Evolutionary conservation across 1,140 invertebrate species (phyloP).

Genomic region (Drosophila nikananu): DNA sequence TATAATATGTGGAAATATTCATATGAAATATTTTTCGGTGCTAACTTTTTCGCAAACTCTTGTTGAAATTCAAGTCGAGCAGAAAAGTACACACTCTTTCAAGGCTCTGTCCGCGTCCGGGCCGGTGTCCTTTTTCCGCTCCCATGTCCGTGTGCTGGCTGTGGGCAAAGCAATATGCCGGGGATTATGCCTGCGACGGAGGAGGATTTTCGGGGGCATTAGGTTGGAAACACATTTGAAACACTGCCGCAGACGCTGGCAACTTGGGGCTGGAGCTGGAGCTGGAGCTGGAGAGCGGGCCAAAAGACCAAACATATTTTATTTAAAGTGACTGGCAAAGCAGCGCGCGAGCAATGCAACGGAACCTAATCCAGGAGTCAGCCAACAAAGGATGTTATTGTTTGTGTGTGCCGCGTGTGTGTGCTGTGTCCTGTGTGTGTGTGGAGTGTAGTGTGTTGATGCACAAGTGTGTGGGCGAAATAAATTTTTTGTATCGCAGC

Average conservation of each 20-base stretch:
- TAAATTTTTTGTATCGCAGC: slow-evolving; percentile 66
- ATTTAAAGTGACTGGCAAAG: slow-evolving; percentile 79
- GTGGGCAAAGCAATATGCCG: slow-evolving; percentile 77
- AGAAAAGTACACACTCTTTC: slow-evolving; percentile 83
- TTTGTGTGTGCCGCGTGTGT: slow-evolving; percentile 24
- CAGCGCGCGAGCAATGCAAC: slow-evolving; percentile 64
- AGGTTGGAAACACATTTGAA: slow-evolving; percentile 83
- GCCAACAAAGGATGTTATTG: slow-evolving; percentile 68
- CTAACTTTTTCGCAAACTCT: slow-evolving; percentile 10
- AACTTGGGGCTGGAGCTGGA: not conserved
- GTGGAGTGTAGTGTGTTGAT: not conserved
- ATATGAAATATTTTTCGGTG: not conserved
- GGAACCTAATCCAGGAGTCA: slow-evolving; percentile 72
- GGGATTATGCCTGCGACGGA: slow-evolving; percentile 65
- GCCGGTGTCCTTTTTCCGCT: slow-evolving; percentile 36
- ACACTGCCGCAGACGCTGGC: slow-evolving; percentile 65
- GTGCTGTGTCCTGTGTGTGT: slow-evolving; percentile 19
- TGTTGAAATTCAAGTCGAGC: slow-evolving; percentile 79
- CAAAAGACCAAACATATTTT: slow-evolving; percentile 80
- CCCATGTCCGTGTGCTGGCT: slow-evolving; percentile 39
- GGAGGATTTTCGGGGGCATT: slow-evolving; percentile 82
- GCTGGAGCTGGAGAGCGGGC: slow-evolving; percentile 17
- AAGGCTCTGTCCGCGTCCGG: slow-evolving; percentile 45
- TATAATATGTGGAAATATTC: no score
- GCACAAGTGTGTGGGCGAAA: slow-evolving; percentile 1